Base-by-base conservation (phyloP, 2,888 invertebrate species). In the Noctua janthina region DNA sequence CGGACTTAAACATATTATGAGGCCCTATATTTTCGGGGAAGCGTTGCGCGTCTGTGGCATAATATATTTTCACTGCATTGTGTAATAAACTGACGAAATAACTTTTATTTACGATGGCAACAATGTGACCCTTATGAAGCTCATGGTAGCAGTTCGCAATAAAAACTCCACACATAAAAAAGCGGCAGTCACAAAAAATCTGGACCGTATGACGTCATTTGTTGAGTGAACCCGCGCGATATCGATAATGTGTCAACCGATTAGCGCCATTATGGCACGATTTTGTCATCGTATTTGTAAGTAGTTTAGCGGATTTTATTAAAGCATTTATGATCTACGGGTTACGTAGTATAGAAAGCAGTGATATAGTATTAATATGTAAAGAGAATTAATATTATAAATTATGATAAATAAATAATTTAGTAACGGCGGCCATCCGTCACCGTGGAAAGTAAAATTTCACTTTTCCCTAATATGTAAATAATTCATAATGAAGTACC, bases 81-180 rank as follows among this genome's bases (percentile, higher is more conserved):
- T 68, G 70, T 80, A 84, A 87, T 84, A 84, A 76, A 87, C 51
- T 59, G 59, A 64, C 46, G 74, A 82, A 62, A 75, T 73, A 70
- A 73, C 64, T 69, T 87, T 84, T 87, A 70, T 83, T 87, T 86
- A 85, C 74, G 67, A 76, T 56, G 71, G 54, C 74, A 80, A 74
- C 87, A 79, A 68, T 75, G 59, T 83, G 59, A 72, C 71, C 85
- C 81, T 80, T 68, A 80, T 80, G 62, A 68, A 67, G 51, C 74
- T 74, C 54, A 43, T 67, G 66, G 49, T 70, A 81, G 72, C 72
- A 54, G 62, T 54, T 54, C 17, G 70, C 66, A 87, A 83, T 84
- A 83, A 80, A 84, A 85, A 74, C 43, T 74, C 74, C n/a, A 74
- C 68, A 66, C 67, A 74, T 73, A 75, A 78, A 75, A 79, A 74